Evolutionary conservation across 2,888 invertebrate species (phyloP).

Genomic region (Pristionchus maxplancki): DNA sequence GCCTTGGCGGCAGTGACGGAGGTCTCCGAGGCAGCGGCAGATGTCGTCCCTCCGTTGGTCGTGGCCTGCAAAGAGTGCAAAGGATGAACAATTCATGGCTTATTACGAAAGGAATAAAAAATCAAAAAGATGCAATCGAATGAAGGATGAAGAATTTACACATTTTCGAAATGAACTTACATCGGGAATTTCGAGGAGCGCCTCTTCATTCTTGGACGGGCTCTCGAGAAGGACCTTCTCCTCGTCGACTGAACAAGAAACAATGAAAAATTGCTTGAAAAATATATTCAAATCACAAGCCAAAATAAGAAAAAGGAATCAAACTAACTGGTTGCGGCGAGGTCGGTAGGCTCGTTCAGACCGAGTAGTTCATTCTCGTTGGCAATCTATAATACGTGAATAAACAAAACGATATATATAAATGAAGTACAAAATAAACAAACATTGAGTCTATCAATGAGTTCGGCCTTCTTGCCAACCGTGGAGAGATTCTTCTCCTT

Average conservation of each 20-base stretch:
- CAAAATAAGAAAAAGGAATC: neutral
- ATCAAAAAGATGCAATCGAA: no score
- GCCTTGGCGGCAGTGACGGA: neutral
- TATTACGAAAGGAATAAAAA: no score
- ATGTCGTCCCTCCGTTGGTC: neutral
- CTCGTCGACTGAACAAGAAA: conserved; percentile 28
- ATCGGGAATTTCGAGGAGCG: neutral
- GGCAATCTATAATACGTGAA: neutral
- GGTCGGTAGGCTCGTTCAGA: neutral
- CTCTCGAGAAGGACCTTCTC: conserved; percentile 32
- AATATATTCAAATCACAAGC: neutral
- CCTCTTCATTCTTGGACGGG: conserved; percentile 14
- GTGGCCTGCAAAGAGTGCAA: no score
- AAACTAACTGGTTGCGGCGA: conserved; percentile 12
- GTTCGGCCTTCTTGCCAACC: conserved; percentile 55
- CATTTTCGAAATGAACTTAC: neutral
- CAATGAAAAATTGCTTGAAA: neutral
- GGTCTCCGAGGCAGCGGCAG: neutral
- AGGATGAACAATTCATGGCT: no score
- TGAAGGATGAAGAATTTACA: no score
- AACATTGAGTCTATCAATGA: conserved; percentile 52
- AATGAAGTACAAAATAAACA: neutral
- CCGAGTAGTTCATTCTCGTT: conserved; percentile 45
- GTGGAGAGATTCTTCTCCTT: conserved; percentile 53
- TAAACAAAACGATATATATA: neutral